Conservation (phyloP, 2,888 invertebrate genomes). For the Cotesia congregata region DNA sequence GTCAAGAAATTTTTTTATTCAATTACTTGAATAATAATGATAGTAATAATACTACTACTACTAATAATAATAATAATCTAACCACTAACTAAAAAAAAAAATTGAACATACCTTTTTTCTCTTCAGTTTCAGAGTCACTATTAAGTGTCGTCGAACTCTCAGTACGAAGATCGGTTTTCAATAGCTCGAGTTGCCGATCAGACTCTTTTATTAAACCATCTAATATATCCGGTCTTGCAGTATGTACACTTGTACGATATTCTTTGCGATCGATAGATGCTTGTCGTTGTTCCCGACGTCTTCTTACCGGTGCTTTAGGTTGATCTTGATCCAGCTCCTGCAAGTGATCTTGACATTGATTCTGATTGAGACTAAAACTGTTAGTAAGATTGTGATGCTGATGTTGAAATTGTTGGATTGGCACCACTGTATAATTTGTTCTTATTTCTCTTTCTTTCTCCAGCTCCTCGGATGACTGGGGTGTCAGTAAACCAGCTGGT, state of each 20-base stretch:
- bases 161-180: constrained; percentile 52
- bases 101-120: constrained; percentile 56
- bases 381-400: background rate
- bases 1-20: too few species aligned
- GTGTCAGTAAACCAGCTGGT: background rate
- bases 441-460: background rate
- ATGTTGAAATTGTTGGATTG: background rate
- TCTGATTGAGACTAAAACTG: constrained; percentile 8
- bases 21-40: too few species aligned
- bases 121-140: constrained; percentile 63
- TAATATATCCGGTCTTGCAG: constrained; percentile 58
- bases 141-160: constrained; percentile 59
- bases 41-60: too few species aligned
- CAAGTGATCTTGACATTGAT: background rate
- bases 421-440: background rate
- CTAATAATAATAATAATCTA: too few species aligned
- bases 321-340: constrained; percentile 23
- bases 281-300: constrained; percentile 30
- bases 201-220: constrained; percentile 62
- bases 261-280: constrained; percentile 19
- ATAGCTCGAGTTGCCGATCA: constrained; percentile 58
- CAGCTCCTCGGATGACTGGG: background rate
- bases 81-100: background rate
- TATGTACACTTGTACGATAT: constrained; percentile 32
- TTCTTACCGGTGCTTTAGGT: constrained; percentile 42